These are phyloP conservation scores for Agrotis ipsilon DNA, from an alignment of 2,888 invertebrate genomes.

Conservation along the genomic window DNA sequence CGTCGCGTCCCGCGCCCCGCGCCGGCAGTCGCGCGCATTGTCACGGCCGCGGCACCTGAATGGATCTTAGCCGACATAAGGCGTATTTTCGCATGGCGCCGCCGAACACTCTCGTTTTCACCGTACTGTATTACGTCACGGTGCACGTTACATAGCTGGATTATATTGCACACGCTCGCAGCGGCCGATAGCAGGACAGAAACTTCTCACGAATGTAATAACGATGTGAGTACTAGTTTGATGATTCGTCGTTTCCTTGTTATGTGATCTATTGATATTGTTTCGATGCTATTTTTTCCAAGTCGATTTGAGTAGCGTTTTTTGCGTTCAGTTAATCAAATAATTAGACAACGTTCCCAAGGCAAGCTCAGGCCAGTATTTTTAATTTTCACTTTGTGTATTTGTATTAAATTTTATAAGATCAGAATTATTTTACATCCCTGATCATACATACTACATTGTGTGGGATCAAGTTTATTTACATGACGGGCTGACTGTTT, in stretches of 20 bases:
- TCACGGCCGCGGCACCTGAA: constrained; percentile 85
- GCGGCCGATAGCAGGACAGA: constrained; percentile 61
- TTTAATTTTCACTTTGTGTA: neutral
- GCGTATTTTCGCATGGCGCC: constrained; percentile 79
- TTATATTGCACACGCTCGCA: constrained; percentile 73
- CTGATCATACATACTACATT: neutral
- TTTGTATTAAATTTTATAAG: too few species aligned
- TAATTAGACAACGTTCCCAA: neutral
- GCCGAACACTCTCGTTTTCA: constrained; percentile 84
- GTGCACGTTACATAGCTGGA: constrained; percentile 76
- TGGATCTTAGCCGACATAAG: constrained; percentile 81
- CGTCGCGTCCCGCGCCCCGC: constrained; percentile 77
- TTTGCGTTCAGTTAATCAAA: constrained; percentile 9
- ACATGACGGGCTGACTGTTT: constrained; percentile 30
- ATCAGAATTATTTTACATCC: neutral
- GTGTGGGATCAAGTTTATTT: constrained; percentile 10
- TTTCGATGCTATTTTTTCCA: constrained; percentile 15
- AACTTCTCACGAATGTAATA: constrained; percentile 60
- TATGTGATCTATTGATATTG: constrained; percentile 32
- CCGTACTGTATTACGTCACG: constrained; percentile 82
- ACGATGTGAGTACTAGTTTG: constrained; percentile 51
- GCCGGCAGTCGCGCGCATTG: constrained; percentile 79
- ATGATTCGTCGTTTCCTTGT: constrained; percentile 45
- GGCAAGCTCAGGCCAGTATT: neutral
- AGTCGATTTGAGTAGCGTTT: neutral